Evolutionary conservation across 2,797 vertebrate genomes (phyloP).

Genomic region (Margarornis squamiger): DNA sequence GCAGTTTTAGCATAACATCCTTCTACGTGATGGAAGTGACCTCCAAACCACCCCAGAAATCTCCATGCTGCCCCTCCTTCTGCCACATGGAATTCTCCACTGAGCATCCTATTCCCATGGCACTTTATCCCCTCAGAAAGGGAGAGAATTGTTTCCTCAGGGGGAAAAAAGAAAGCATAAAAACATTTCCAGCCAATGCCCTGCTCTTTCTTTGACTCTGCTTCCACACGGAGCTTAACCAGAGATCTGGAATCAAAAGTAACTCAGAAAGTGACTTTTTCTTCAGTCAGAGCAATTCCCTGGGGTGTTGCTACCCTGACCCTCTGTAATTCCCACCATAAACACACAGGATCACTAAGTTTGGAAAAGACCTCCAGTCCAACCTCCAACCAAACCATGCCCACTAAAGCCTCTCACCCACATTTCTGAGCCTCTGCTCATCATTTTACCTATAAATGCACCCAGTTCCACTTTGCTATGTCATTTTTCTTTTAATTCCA

Average conservation of each 20-base stretch:
- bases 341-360: not conserved
- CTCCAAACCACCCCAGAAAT: not conserved
- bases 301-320: no score
- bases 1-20: not conserved
- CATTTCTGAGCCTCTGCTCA: not conserved
- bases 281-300: no score
- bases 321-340: no score
- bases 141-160: not conserved
- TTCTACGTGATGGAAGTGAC: not conserved
- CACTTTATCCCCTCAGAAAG: not conserved
- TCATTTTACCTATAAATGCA: not conserved
- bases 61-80: not conserved
- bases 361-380: not conserved
- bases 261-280: no score
- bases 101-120: not conserved
- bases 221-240: not conserved
- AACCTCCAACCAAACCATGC: rapidly evolving
- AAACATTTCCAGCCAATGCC: not conserved
- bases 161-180: not conserved
- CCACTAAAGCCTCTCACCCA: not conserved
- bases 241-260: no score
- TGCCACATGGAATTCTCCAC: not conserved
- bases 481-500: not conserved
- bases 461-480: not conserved
- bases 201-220: not conserved